Base-by-base conservation (phyloP, 2,113 vertebrate species). In the Chamaetylas fuelleborni region DNA sequence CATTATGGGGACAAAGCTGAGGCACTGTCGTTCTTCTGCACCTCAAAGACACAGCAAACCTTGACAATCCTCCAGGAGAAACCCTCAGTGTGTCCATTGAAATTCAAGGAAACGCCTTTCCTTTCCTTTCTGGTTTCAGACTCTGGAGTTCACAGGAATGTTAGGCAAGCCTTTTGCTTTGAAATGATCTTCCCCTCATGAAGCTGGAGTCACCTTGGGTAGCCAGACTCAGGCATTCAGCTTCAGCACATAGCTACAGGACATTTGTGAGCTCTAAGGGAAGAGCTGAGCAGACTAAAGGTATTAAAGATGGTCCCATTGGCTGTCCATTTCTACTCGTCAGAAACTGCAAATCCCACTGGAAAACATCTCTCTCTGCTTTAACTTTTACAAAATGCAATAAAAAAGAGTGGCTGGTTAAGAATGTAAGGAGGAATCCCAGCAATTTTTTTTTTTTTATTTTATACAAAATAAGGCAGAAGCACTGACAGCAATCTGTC, bases 41-140 rank as follows among this genome's bases (percentile, higher is more conserved):
- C 73, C 81, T 97, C 91, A 94, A 36, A 93, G 88, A 56, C 45
- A 8, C 18, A 14, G 62, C 12, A 70, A 92, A 54, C 78, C 88
- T 89, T 93, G 74, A 95, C 81, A 93, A 3, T 67, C 67, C 76
- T 95, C 73, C 91, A 94, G 86, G 64, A 95, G 73, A 91, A 92
- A 45, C 50, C 61, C 90, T 48, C 64, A n/a, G 31, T 12, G 19
- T 51, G 34, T 57, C 90, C 86, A 65, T 61, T 96, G 64, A 95
- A 89, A 94, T 91, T 83, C 90, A 90, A 82, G 83, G 19, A 83
- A 82, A 66, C 57, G 40, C 36, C 57, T 88, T 93, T 54, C 13
- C 50, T 81, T 61, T 72, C 28, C 81, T 86, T 67, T 67, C 53
- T 61, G 65, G 12, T 64, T 90, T 88, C 70, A 84, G 11, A 84